Percentiles rank a stretch among this genome's conserved stretches.
phyloP scores from a whole-genome alignment of 1,140 invertebrate genomes.

The Bacillus rossius region DNA sequence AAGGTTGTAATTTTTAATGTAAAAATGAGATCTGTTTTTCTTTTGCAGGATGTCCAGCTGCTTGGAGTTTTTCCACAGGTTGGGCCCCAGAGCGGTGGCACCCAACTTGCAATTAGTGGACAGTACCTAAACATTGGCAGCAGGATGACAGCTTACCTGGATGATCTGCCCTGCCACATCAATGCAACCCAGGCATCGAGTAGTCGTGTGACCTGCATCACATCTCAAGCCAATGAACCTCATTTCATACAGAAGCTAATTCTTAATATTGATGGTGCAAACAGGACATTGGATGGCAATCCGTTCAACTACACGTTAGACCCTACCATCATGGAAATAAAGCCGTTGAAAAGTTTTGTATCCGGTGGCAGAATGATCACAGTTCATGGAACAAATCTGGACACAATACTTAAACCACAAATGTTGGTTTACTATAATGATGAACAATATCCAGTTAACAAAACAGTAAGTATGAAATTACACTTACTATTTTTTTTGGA shows the following conservation, averaged over 20 bases:
- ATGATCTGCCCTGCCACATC: constrained; percentile 82
- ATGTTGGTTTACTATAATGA: constrained; percentile 75
- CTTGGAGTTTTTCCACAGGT: constrained; percentile 74
- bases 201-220: constrained; percentile 79
- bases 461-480: constrained; percentile 48
- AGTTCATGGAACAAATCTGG: constrained; percentile 86
- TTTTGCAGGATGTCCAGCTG: constrained; percentile 62
- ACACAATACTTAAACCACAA: constrained; percentile 86
- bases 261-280: constrained; percentile 79
- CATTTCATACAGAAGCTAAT: constrained; percentile 55
- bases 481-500: no score
- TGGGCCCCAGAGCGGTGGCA: constrained; percentile 92
- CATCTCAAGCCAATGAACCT: constrained; percentile 56
- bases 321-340: constrained; percentile 91
- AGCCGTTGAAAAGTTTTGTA: constrained; percentile 78
- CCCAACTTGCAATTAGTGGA: constrained; percentile 84
- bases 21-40: constrained; percentile 19
- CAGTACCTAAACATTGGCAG: constrained; percentile 92
- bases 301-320: constrained; percentile 88
- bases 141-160: constrained; percentile 77
- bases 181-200: constrained; percentile 87
- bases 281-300: constrained; percentile 53
- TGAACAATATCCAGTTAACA: constrained; percentile 65
- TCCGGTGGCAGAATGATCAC: constrained; percentile 92
- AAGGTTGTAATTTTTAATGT: neutral